Conservation (phyloP, 2,888 invertebrate species). For the Eupithecia vulgata region DNA sequence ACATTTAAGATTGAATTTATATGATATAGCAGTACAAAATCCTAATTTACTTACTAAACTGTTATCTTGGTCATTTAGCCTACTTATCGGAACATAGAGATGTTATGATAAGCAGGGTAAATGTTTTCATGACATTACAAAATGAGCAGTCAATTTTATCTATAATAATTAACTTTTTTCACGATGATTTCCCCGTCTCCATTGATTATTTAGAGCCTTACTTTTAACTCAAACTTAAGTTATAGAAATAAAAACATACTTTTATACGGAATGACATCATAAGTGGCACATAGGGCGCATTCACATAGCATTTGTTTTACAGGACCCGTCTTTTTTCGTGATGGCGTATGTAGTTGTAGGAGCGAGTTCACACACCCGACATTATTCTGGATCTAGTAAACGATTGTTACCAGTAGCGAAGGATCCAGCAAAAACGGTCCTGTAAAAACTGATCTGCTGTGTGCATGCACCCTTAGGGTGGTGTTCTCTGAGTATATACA, state of each 20-base stretch:
- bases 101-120: not conserved
- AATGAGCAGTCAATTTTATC: not conserved
- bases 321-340: no score
- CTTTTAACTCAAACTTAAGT: not conserved
- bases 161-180: not conserved
- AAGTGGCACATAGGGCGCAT: not conserved
- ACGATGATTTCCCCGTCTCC: not conserved
- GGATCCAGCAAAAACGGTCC: no score
- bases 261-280: not conserved
- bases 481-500: no score
- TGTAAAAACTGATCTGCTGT: no score
- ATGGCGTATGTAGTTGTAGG: no score
- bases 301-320: no score
- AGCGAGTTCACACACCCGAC: no score
- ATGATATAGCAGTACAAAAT: not conserved
- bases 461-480: not conserved
- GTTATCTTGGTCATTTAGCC: not conserved
- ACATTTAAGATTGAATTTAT: not conserved
- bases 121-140: not conserved
- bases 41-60: not conserved
- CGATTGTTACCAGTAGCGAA: no score
- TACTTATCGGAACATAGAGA: no score
- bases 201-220: not conserved
- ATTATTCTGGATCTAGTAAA: no score
- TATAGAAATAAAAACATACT: not conserved